Percentiles rank a stretch among this genome's conserved stretches.
phyloP scores from a whole-genome alignment of 2,888 invertebrate species.

The Lithophane leautieri region DNA sequence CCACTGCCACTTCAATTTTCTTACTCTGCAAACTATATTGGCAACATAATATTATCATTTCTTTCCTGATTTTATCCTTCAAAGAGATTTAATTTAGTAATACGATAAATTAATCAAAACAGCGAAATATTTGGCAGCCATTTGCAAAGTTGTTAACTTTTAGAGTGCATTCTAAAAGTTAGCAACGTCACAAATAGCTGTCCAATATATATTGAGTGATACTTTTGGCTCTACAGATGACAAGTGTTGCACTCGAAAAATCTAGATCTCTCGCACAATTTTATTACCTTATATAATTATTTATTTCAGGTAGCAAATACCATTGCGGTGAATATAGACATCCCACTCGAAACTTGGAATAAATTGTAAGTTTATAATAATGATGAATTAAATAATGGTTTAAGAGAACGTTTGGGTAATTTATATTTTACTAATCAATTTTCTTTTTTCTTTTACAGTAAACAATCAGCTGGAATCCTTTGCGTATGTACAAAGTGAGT shows the following conservation, averaged over 20 bases:
- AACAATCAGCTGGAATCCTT: fast-evolving
- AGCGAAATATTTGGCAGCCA: no score
- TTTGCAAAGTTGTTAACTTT: no score
- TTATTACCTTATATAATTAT: not conserved
- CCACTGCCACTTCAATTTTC: no score
- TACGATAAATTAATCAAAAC: no score
- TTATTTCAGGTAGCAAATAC: conserved; percentile 28
- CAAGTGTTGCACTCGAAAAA: not conserved
- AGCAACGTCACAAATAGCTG: no score
- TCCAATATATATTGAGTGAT: no score
- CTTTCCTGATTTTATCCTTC: no score
- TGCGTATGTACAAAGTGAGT: conserved; percentile 18
- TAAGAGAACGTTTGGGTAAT: not conserved
- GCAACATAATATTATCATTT: no score
- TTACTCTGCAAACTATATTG: no score
- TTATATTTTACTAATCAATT: not conserved
- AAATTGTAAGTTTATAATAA: conserved; percentile 7
- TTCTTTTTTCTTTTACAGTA: conserved; percentile 12
- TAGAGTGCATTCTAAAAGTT: no score
- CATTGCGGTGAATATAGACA: not conserved
- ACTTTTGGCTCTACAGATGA: not conserved
- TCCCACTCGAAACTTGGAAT: not conserved
- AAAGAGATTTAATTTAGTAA: no score
- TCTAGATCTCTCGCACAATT: not conserved
- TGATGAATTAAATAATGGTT: no score